Evolutionary conservation across 1,140 invertebrate species (phyloP).

Genomic region (Asbolus verrucosus): DNA sequence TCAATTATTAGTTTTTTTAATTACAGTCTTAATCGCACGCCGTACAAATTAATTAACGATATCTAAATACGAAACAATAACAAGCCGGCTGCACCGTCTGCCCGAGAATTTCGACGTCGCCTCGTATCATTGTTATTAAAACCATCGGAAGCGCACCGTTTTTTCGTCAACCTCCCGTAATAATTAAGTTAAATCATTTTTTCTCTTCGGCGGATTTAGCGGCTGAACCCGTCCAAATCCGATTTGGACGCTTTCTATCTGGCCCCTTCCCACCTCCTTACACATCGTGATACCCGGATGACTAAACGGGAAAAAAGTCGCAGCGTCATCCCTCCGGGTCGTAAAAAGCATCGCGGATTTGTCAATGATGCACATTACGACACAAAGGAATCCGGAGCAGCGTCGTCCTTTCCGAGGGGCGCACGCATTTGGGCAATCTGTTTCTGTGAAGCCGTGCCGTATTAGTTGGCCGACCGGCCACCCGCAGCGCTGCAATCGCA

Average conservation of each 20-base stretch:
- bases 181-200: slow-evolving; percentile 30
- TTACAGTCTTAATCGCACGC: no score
- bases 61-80: no score
- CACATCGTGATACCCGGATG: no score
- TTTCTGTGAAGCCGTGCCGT: slow-evolving; percentile 16
- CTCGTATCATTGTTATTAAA: no score
- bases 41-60: no score
- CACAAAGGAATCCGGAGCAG: not conserved
- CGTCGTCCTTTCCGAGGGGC: not conserved
- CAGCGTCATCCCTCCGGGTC: slow-evolving; percentile 4
- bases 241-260: slow-evolving; percentile 35
- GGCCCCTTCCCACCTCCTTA: slow-evolving; percentile 9
- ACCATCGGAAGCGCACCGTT: not conserved
- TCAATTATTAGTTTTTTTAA: no score
- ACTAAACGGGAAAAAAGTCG: slow-evolving; percentile 21
- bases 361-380: not conserved
- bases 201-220: slow-evolving; percentile 13
- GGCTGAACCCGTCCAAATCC: slow-evolving; percentile 3
- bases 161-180: slow-evolving; percentile 1
- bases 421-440: not conserved
- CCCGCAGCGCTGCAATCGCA: slow-evolving; percentile 63
- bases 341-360: slow-evolving; percentile 16
- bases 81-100: no score
- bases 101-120: no score
- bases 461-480: slow-evolving; percentile 54